These are phyloP conservation scores for Shinisaurus crocodilurus DNA, from an alignment of 2,113 vertebrate genomes.

Conservation along the genomic window DNA sequence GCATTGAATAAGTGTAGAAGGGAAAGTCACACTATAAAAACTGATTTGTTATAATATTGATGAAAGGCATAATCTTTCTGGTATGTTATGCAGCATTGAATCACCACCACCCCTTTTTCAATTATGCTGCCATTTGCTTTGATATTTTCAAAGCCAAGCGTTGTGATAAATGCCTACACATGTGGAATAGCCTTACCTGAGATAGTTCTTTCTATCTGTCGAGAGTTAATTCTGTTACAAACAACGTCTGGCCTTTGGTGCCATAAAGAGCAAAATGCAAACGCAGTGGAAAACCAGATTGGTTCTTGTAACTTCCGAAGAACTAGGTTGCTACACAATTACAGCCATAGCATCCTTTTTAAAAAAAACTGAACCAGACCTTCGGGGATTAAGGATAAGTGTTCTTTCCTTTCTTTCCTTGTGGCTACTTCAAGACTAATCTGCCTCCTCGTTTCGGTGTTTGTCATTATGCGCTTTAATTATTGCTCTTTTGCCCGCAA, in stretches of 20 bases:
- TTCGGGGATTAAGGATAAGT: not conserved
- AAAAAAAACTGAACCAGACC: not conserved
- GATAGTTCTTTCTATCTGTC: not conserved
- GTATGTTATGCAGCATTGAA: not conserved
- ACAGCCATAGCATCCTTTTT: not conserved
- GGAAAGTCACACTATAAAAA: not conserved
- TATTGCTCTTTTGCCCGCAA: conserved; percentile 20
- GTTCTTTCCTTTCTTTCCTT: not conserved
- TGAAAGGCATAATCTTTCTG: not conserved
- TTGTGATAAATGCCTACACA: not conserved
- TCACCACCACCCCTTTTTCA: not conserved
- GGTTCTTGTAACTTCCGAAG: not conserved
- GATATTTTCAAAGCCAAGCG: conserved; percentile 1
- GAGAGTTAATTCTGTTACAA: conserved; percentile 11
- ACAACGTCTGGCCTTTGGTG: not conserved
- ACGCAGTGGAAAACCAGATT: not conserved
- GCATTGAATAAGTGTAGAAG: not conserved
- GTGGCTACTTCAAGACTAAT: not conserved
- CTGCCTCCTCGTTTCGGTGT: not conserved
- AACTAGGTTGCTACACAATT: not conserved
- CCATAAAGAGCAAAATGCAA: not conserved
- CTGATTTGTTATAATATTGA: not conserved
- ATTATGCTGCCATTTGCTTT: not conserved
- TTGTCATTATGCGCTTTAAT: conserved; percentile 33
- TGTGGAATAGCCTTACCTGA: not conserved